Conservation (phyloP, 2,888 invertebrate species). For the Aelia acuminata region DNA sequence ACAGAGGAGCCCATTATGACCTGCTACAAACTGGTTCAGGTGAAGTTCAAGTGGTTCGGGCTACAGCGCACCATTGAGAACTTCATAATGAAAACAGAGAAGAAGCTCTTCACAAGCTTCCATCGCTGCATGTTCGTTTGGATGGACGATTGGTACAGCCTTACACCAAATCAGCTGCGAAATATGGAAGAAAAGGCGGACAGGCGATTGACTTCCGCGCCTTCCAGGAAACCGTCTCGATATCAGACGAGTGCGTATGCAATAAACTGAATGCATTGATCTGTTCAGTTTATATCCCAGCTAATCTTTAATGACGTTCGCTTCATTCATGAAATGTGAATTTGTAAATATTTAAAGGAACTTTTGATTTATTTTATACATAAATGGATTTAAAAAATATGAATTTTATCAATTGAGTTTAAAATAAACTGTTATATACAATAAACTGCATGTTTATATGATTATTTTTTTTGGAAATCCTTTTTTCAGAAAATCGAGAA, state of each 20-base stretch:
- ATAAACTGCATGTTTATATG: no score
- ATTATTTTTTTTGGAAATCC: no score
- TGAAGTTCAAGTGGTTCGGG: constrained; percentile 78
- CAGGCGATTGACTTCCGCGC: constrained; percentile 77
- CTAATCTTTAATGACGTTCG: background rate
- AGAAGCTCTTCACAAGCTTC: constrained; percentile 87
- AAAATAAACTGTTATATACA: no score
- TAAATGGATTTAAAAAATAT: no score
- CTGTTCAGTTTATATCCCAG: background rate
- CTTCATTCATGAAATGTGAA: background rate
- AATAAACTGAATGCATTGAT: background rate
- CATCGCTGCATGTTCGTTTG: constrained; percentile 99
- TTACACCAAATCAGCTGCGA: constrained; percentile 98
- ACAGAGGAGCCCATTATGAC: constrained; percentile 75
- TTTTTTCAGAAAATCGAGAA: no score
- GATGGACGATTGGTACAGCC: constrained; percentile 97
- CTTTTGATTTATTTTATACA: no score
- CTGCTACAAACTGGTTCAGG: constrained; percentile 76
- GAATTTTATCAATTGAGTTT: no score
- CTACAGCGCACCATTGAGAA: constrained; percentile 74
- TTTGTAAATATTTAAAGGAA: background rate
- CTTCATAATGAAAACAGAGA: constrained; percentile 73
- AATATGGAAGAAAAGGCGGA: constrained; percentile 95
- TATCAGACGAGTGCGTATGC: constrained; percentile 8
- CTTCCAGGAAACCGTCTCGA: background rate